These are phyloP conservation scores for Tinamus major DNA, from an alignment of 2,797 vertebrate species.

Conservation along the genomic window DNA sequence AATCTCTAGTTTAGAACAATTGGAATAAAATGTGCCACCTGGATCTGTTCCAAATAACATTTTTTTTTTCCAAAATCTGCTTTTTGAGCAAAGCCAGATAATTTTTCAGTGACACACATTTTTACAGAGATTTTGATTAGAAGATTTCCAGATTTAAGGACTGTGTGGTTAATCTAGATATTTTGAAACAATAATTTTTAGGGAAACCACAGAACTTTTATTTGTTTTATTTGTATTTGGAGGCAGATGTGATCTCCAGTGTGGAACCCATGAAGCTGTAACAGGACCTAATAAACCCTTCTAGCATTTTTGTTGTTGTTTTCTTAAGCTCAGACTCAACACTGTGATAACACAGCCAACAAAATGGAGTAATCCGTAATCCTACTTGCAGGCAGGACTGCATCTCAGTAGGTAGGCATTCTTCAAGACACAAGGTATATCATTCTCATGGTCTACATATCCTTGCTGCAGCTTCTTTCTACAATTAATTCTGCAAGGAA, in stretches of 20 bases:
- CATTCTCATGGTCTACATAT: background rate
- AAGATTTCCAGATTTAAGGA: background rate
- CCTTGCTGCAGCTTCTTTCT: background rate
- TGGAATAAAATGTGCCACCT: background rate
- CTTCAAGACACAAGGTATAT: background rate
- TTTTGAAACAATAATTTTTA: background rate
- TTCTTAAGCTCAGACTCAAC: background rate
- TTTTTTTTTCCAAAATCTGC: background rate
- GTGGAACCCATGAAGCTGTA: background rate
- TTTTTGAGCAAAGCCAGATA: background rate
- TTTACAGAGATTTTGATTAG: background rate
- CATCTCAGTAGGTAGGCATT: background rate
- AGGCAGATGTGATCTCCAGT: background rate
- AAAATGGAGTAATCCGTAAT: background rate
- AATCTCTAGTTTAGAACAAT: background rate
- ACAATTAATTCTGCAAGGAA: background rate
- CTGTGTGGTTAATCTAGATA: background rate
- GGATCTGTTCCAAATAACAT: background rate
- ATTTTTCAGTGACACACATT: background rate
- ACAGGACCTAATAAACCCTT: background rate
- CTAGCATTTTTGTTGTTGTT: no score
- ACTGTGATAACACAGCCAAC: background rate
- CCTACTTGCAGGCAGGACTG: fast-evolving
- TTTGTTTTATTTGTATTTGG: background rate
- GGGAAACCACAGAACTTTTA: background rate